Conservation (phyloP, 2,113 vertebrate species). For the Ptychochromis oligacanthus region DNA sequence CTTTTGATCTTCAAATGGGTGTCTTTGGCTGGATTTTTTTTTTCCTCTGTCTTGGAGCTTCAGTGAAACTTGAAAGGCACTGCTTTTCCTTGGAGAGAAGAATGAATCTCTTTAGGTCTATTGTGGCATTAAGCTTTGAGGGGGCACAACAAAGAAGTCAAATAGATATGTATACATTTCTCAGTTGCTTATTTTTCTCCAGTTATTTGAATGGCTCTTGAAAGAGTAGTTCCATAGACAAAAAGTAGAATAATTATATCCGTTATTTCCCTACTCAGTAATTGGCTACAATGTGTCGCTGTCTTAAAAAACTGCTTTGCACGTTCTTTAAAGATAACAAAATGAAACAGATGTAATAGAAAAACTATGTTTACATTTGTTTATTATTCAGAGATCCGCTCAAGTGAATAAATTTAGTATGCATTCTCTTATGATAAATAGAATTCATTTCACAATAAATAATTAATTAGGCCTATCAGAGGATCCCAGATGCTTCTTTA, state of each 20-base stretch:
- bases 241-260: conserved; percentile 44
- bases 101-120: conserved; percentile 63
- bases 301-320: conserved; percentile 25
- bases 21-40: conserved; percentile 50
- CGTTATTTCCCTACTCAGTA: conserved; percentile 36
- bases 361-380: conserved; percentile 48
- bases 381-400: background rate
- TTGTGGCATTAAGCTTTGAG: conserved; percentile 71
- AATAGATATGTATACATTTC: conserved; percentile 61
- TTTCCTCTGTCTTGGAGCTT: conserved; percentile 55
- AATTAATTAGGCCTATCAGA: conserved; percentile 45
- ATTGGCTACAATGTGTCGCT: conserved; percentile 44
- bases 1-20: conserved; percentile 67
- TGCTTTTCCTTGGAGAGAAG: conserved; percentile 54
- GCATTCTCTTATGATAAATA: conserved; percentile 4
- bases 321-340: conserved; percentile 61
- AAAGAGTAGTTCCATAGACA: conserved; percentile 52
- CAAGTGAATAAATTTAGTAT: conserved; percentile 6
- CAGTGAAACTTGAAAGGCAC: conserved; percentile 67
- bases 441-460: conserved; percentile 24
- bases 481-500: conserved; percentile 31
- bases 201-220: conserved; percentile 55
- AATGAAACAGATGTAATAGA: conserved; percentile 43
- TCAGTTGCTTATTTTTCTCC: conserved; percentile 48
- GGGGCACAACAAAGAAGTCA: conserved; percentile 67